Base-by-base conservation (phyloP, 1,140 invertebrate species). In the Drosophila pseudoananassae region DNA sequence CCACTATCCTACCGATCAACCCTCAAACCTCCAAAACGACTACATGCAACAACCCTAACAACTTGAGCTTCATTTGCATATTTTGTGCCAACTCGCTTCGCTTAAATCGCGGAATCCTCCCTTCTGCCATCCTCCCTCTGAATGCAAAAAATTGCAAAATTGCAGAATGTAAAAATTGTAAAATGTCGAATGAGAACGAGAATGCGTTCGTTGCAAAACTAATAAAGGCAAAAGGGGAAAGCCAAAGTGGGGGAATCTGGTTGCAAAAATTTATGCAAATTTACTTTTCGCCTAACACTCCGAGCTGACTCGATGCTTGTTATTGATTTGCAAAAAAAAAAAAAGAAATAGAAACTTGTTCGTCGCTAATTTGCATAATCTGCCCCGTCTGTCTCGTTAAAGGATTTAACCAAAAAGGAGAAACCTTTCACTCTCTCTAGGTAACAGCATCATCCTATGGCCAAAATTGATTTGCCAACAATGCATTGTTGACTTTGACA, bases 11-110 rank as follows among this genome's bases (percentile, higher is more conserved):
- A 75, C 61, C 63, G 77, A 85, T 84, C 80, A 85, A 80, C 81
- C 81, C 81, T 77, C 81, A 66, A 69, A 55, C 49, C 57, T 56
- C 49, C 58, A 5, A 27, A 27, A 7, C 29, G 31, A 38, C 56
- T 17, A 38, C 33, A 51, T 60, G 63, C 74, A 82, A 75, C 74
- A 82, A 78, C 68, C 69, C 77, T 87, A 60, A 77, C 78, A 88
- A 88, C 78, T 88, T 87, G 70, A 87, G 80, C 78, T 82, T 87
- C 77, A 87, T 87, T 87, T 87, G 82, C 82, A 87, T 87, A 87
- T 85, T 87, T 74, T 87, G 55, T 82, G 73, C 72, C 50, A 85
- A 51, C 72, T 65, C 65, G 64, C 50, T 52, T 73, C 36, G 50
- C 50, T 20, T 46, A 17, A 46, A 46, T 20, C 33, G 53, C 23